A percentile compares a stretch with the other conserved stretches of the same genome.
Conservation (phyloP, 2,888 invertebrate species). For the Glaucopsyche alexis region DNA sequence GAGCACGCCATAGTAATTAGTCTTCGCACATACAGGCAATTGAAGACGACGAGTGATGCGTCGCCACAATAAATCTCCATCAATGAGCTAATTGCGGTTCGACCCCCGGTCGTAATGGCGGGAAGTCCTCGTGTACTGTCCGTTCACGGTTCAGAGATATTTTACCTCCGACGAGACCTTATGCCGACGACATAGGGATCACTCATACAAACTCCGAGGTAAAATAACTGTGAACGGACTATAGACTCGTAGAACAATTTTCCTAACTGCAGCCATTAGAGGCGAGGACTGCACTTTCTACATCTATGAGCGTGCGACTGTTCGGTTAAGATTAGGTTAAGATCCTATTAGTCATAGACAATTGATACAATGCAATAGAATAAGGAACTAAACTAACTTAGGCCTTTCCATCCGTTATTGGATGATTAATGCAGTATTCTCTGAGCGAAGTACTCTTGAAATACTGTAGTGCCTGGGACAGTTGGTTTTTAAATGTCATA, state of each 20-base stretch:
- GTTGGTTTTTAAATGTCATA: no score
- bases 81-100: neutral
- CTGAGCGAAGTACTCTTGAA: no score
- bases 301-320: neutral
- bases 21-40: neutral
- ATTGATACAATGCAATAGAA: no score
- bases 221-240: neutral
- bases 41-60: neutral
- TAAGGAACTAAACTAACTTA: no score
- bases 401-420: no score
- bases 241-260: neutral
- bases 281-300: conserved; percentile 2
- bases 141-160: neutral
- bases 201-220: neutral
- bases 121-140: neutral
- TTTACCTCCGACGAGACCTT: neutral
- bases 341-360: no score
- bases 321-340: no score
- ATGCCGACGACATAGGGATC: neutral
- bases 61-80: conserved; percentile 11
- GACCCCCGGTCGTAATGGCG: neutral
- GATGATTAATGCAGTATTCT: no score
- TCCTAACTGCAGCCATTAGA: conserved; percentile 2
- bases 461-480: no score
- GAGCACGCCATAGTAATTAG: neutral